Evolutionary conservation across 2,888 invertebrate genomes (phyloP), one percentile per base, ranked within the genome.

Genomic region (Griposia aprilina): DNA sequence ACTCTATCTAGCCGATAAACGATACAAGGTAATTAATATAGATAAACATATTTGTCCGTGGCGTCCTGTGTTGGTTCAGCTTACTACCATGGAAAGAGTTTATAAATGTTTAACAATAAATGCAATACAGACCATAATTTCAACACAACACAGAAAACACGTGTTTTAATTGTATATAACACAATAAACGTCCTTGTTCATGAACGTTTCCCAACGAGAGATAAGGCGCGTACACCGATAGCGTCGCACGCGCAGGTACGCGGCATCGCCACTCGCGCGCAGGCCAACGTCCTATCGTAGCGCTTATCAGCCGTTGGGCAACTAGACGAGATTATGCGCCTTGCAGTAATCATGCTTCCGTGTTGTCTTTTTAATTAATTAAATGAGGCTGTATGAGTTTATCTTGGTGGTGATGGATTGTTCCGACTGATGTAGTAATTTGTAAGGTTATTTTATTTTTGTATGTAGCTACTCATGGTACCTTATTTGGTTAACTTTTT

Each of bases 221-320:
- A 91, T 91, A 90, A 90, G 82, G 66, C 87, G 88, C 87, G 90
- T 89, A 77, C 87, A 84, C 80, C 74, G 90, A 90, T 90, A 90
- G 81, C 71, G 41, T 15, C 80, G 75, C 73, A 50, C 62, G 83
- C 81, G 81, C 84, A 82, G 88, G 88, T 84, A 82, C 88, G 79
- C 81, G 72, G 72, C 67, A 70, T 17, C 70, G 63, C 78, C 81
- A 83, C 80, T 81, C 82, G 69, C 59, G 79, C 84, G 83, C 86
- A 84, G 90, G 87, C 78, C 86, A 85, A 89, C 82, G 89, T 48
- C 86, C 89, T 86, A 90, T 87, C 89, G 82, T 72, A 17, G n/a
- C 59, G 74, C 70, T 87, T 88, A 86, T 87, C 89, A 80, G 62
- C 63, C 59, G 60, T 85, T 85, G 78, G 70, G 84, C 83, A 84